These are phyloP conservation scores for Eupithecia exiguata DNA, from an alignment of 2,888 invertebrate genomes.

Conservation along the genomic window DNA sequence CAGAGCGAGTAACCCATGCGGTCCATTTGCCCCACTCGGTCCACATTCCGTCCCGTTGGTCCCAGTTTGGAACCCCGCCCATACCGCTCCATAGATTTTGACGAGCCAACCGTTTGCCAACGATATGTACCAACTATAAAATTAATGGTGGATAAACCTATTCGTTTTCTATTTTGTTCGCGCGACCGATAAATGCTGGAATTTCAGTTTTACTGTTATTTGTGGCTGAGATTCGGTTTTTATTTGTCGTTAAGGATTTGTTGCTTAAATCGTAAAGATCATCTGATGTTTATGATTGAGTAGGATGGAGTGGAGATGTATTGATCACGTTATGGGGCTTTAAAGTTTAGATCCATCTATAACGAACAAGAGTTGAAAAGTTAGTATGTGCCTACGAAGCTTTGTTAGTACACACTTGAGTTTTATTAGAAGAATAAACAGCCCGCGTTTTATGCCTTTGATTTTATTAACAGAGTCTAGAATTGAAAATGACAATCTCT, in stretches of 20 bases:
- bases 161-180: conserved; percentile 44
- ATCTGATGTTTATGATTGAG: conserved; percentile 34
- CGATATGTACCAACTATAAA: conserved; percentile 45
- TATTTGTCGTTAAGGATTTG: conserved; percentile 38
- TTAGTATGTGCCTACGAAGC: conserved; percentile 2
- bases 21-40: conserved; percentile 14
- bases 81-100: conserved; percentile 43
- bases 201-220: conserved; percentile 30
- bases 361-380: conserved; percentile 4
- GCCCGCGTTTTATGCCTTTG: conserved; percentile 3
- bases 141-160: conserved; percentile 43
- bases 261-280: conserved; percentile 31
- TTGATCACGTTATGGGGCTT: conserved; percentile 8
- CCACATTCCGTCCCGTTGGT: conserved; percentile 25
- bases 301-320: conserved; percentile 12
- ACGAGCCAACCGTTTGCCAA: conserved; percentile 44
- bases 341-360: conserved; percentile 6
- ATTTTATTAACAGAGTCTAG: neutral
- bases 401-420: neutral
- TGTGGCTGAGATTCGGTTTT: conserved; percentile 30
- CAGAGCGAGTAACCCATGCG: conserved; percentile 16
- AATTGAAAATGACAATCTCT: neutral
- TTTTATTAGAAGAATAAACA: conserved; percentile 5
- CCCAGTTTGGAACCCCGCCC: conserved; percentile 41
- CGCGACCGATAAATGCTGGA: conserved; percentile 33